Percentiles rank a stretch among this genome's conserved stretches.
Evolutionary conservation across 2,797 vertebrate species (phyloP).

Genomic region (Picus viridis): DNA sequence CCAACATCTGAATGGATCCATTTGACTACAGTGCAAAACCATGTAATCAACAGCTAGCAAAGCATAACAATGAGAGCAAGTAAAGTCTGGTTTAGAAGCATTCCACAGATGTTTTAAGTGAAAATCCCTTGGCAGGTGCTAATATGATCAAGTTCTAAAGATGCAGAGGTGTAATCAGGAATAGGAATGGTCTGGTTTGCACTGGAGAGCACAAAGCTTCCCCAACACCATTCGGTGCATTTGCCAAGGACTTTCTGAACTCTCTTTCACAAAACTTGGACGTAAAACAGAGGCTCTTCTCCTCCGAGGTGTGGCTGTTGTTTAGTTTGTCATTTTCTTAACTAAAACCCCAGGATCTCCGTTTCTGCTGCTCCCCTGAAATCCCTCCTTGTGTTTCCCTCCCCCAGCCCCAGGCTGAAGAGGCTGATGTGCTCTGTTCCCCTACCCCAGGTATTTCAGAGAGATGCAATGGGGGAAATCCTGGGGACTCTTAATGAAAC

Average conservation of each 20-base stretch:
- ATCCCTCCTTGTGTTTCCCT: background rate
- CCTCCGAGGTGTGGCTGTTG: background rate
- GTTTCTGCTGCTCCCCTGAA: background rate
- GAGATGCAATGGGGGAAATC: accelerated
- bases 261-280: background rate
- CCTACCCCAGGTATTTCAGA: background rate
- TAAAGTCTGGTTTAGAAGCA: background rate
- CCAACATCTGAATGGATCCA: background rate
- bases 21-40: background rate
- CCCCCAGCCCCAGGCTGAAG: background rate
- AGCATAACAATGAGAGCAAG: background rate
- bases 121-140: background rate
- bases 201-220: background rate
- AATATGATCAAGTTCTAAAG: background rate
- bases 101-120: background rate
- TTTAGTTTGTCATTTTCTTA: background rate
- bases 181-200: background rate
- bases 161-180: background rate
- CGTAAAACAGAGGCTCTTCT: background rate
- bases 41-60: background rate
- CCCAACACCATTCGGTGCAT: background rate
- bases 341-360: background rate
- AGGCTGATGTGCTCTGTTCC: accelerated
- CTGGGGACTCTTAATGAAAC: background rate
- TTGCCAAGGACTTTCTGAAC: background rate